Percentiles rank a stretch among this genome's conserved stretches.
Evolutionary conservation across 2,797 vertebrate species (phyloP).

Genomic region (Parotocinclus haroldoi): DNA sequence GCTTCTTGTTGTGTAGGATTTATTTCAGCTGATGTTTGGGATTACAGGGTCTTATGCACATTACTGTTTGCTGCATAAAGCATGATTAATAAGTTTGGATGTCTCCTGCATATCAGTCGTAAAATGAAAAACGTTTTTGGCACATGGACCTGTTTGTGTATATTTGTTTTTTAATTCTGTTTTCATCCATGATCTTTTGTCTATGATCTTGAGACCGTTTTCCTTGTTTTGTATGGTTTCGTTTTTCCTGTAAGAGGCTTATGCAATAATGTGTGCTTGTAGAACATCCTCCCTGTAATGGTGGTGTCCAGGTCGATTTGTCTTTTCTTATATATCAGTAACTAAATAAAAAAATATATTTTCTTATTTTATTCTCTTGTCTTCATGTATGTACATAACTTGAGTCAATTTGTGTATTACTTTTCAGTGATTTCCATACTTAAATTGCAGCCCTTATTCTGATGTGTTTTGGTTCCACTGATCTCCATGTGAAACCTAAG

Average conservation of each 20-base stretch:
- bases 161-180: neutral
- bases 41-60: neutral
- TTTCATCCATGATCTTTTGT: neutral
- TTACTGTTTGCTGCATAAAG: conserved; percentile 14
- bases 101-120: neutral
- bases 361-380: conserved; percentile 15
- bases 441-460: too few relatives aligned
- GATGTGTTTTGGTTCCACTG: too few relatives aligned
- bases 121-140: neutral
- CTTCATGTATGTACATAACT: neutral
- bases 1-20: too few relatives aligned
- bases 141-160: neutral
- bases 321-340: conserved; percentile 34
- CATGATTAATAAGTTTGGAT: neutral
- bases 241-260: conserved; percentile 15
- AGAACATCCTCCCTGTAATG: conserved; percentile 21
- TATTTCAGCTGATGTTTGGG: conserved; percentile 5
- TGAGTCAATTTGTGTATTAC: too few relatives aligned
- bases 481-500: too few relatives aligned
- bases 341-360: conserved; percentile 43
- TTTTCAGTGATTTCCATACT: too few relatives aligned
- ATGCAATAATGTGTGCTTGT: conserved; percentile 43
- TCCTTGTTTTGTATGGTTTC: neutral
- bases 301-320: conserved; percentile 19
- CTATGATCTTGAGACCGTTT: too few relatives aligned